These are phyloP conservation scores for Ammodytes marinus DNA, from an alignment of 2,113 vertebrate genomes.

Conservation along the genomic window DNA sequence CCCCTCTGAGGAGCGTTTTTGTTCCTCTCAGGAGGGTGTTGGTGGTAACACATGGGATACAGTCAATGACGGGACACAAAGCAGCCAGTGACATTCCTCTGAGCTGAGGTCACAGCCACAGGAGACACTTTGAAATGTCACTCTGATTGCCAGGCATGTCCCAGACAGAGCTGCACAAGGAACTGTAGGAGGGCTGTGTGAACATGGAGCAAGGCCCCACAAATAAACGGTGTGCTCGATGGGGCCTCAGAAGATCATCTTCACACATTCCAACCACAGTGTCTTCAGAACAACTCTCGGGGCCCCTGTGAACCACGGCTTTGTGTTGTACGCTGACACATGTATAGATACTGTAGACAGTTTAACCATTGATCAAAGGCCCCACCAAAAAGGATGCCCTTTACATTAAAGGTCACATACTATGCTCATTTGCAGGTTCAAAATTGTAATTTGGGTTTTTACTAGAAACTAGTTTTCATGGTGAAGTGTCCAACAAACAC, in stretches of 20 bases:
- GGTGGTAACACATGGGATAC: slow-evolving; percentile 71
- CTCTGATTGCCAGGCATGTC: slow-evolving; percentile 29
- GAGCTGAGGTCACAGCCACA: slow-evolving; percentile 76
- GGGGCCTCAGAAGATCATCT: slow-evolving; percentile 50
- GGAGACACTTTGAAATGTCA: slow-evolving; percentile 75
- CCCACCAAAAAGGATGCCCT: neutral
- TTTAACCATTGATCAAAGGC: slow-evolving; percentile 46
- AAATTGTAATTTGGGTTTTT: no score
- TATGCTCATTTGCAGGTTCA: no score
- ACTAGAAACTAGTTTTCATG: no score
- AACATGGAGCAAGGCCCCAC: slow-evolving; percentile 55
- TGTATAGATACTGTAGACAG: slow-evolving; percentile 41
- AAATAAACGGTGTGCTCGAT: slow-evolving; percentile 43
- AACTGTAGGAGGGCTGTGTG: slow-evolving; percentile 59
- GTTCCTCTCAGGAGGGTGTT: slow-evolving; percentile 77
- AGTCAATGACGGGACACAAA: slow-evolving; percentile 75
- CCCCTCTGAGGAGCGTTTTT: slow-evolving; percentile 61
- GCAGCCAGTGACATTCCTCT: slow-evolving; percentile 74
- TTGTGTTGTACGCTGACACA: slow-evolving; percentile 54
- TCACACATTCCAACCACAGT: slow-evolving; percentile 66
- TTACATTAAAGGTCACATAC: neutral
- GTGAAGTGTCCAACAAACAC: no score
- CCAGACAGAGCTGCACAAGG: slow-evolving; percentile 34
- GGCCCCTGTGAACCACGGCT: slow-evolving; percentile 47
- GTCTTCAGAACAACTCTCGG: slow-evolving; percentile 17